Evolutionary conservation across 53 echinoderm and acorn worm species (phyloP), one percentile per base, ranked within the genome.

Genomic region (Crossaster papposus): DNA sequence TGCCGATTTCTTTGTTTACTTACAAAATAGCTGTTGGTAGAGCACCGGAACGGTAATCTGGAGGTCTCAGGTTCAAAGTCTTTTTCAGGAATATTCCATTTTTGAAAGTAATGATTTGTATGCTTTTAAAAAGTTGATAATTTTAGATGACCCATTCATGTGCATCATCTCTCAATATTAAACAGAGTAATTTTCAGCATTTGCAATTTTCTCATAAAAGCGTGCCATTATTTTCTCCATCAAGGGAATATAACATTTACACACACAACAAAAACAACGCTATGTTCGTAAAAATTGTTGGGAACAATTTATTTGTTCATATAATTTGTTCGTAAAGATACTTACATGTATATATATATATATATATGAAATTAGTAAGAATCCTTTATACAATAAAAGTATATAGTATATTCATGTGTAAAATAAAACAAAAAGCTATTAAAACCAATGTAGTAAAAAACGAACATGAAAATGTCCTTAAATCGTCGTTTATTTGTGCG

Each of bases 341-440:
- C 31, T 78, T 78, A n/a, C n/a, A n/a, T n/a, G n/a, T n/a, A n/a
- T n/a, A n/a, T 76, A 51, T 23, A 20, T 28, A 70, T 58, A 58
- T 55, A 55, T 55, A 55, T 70, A 78, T 51, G 72, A 72, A 85
- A 85, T 52, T 85, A 72, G 85, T 54, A 51, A 30, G 22, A 85
- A 51, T 35, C 53, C 30, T 53, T 72, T 52, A 85, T 73, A 85
- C 34, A 32, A 23, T 30, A 79, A 52, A 79, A 14, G 34, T 50
- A 12, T 74, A 18, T 34, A 81, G 14, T 83, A 83, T 22, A 70
- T 83, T 37, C 37, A 6, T 37, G 65, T 65, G 38, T 50, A 83
- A 65, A 83, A 18, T 30, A 36, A 83, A 24, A 34, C 55, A 65
- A 37, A 82, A 68, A 65, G 28, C 58, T 33, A 36, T 7, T 36